Base-by-base conservation (phyloP, 2,888 invertebrate species). In the Caenorhabditis sp. region DNA sequence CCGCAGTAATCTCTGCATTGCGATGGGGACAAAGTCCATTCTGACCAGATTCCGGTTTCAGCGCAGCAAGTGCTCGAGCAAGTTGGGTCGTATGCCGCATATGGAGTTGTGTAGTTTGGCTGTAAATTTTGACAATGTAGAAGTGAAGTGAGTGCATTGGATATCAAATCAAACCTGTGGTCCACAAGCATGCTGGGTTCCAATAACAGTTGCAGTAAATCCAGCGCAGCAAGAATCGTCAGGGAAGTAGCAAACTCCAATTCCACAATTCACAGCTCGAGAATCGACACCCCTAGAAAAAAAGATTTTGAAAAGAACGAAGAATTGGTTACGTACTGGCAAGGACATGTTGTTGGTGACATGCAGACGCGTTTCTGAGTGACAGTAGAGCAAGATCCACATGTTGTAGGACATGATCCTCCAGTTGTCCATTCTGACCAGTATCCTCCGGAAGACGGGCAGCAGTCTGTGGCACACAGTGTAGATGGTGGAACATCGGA, bases 1-100 rank as follows among this genome's bases (percentile, higher is more conserved):
- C 88, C 88, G 67, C 88, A 88, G 15, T 85, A 86, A 61, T 87
- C 85, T 64, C 55, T 51, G 80, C 51, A 80, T 40, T 53, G 65
- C 9, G 13, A 32, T n/a, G 58, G 71, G 24, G 44, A 55, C 0
- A 28, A 24, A 0, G 72, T 69, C 88, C 88, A 88, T 61, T 87
- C 87, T 1, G 85, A 79, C 87, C 87, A 87, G 1, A 85, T 81
- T 28, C 81, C 76, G 8, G 70, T 74, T 55, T 82, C 69, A 26
- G 81, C 56, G n/a, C 84, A 84, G 28, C 84, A 84, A 3, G 62
- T 69, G 26, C 22, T n/a, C 0, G 47, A 50, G 20, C 80, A 80
- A 13, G 50, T 56, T n/a, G 74, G 74, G 26, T 74, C 74, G n/a
- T 80, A 80, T 3, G 76, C 58, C 9, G 76, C 74, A 28, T 70